phyloP scores from a whole-genome alignment of 2,113 vertebrate species.

The Rafetus swinhoei region DNA sequence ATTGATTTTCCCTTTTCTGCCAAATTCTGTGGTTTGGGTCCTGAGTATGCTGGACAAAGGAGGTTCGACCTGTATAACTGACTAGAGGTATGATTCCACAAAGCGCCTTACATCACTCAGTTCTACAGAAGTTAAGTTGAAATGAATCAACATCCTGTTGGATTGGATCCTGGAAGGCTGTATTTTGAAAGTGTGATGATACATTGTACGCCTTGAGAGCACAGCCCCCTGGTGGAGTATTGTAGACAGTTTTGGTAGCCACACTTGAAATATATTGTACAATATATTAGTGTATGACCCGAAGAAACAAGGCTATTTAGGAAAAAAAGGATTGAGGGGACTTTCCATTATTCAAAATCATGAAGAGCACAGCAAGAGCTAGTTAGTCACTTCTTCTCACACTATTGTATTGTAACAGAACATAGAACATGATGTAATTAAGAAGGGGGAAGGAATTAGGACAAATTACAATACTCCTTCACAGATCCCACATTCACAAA shows the following conservation, averaged over 20 bases:
- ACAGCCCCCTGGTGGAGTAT: background rate
- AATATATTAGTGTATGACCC: background rate
- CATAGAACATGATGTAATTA: background rate
- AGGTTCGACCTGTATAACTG: background rate
- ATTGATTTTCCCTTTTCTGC: no score
- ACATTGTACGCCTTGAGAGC: background rate
- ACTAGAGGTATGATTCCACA: background rate
- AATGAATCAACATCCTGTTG: background rate
- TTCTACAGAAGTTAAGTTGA: background rate
- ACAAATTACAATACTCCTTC: background rate
- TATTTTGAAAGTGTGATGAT: background rate
- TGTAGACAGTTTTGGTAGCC: background rate
- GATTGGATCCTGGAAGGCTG: background rate
- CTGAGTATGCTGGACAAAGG: no score
- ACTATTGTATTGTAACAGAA: rapidly evolving
- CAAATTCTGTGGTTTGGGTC: no score
- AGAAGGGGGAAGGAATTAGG: background rate
- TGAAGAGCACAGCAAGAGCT: rapidly evolving
- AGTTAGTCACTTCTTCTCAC: background rate
- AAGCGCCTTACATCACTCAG: background rate
- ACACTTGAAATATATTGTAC: rapidly evolving
- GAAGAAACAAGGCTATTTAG: background rate
- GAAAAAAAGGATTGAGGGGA: rapidly evolving
- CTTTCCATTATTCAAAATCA: background rate
- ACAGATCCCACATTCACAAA: background rate